Evolutionary conservation across 2,113 vertebrate genomes (phyloP), one percentile per base, ranked within the genome.

Genomic region (Hippocampus guttulatus): DNA sequence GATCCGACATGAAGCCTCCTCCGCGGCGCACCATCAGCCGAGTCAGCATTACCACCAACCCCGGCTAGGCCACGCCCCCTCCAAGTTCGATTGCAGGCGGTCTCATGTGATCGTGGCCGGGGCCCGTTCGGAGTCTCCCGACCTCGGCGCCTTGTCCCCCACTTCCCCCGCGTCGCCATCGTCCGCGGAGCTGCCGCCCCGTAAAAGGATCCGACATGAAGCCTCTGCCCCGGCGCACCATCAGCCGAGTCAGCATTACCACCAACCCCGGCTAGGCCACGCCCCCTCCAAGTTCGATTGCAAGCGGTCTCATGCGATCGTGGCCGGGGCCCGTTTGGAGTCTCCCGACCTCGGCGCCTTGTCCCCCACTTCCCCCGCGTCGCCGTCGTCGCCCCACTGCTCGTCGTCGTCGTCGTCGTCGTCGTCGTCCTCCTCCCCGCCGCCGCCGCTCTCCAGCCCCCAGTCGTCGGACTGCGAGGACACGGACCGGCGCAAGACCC

Each of bases 381-480:
- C 75, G n/a, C 81, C 79, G 40, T 73, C 88, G 2, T 84, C 88
- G n/a, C 81, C 79, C 43, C 81, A 69, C 33, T 67, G 73, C 52
- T 70, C 64, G 21, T 51, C 69, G 2, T 89, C 83, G 25, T 78
- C 55, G 1, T 60, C 64, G 72, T 57, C 75, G 9, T 45, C 49
- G 62, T 18, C 67, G 0, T 79, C 81, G 8, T 81, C 84, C 38
- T 43, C 41, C 66, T 71, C 45, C 69, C 54, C 74, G 61, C 79
- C 62, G 85, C 79, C 60, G 5, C 90, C 88, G 30, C 78, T 92
- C 1, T 64, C 88, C 73, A 92, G 92, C 81, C 87, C 90, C 57
- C 93, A 94, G 49, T 91, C 94, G 52, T 98, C 96, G 0, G 96
- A 98, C 87, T 93, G 93, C 1, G 96, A 98, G 84, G 96, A 98